phyloP scores from a whole-genome alignment of 2,797 vertebrate species.

The Sebastes diploproa region DNA sequence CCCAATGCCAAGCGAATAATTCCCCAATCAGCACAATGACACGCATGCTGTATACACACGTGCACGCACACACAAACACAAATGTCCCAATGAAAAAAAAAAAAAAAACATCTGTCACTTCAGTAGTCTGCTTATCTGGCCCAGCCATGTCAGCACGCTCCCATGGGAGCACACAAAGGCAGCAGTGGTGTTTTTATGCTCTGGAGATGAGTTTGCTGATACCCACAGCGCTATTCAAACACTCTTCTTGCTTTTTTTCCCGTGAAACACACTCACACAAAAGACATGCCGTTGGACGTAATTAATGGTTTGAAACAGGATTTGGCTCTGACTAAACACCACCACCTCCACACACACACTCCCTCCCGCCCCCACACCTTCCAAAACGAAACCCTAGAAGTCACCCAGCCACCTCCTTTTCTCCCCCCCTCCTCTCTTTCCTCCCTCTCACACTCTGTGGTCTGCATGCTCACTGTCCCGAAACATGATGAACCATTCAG shows the following conservation, averaged over 20 bases:
- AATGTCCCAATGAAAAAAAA: background rate
- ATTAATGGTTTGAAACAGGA: conserved; percentile 75
- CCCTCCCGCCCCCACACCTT: conserved; percentile 13
- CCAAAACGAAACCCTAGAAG: conserved; percentile 33
- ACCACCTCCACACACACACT: background rate
- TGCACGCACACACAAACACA: background rate
- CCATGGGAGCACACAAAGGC: conserved; percentile 54
- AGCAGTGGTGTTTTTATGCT: conserved; percentile 53
- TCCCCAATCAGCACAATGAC: conserved; percentile 50
- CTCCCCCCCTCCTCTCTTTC: background rate
- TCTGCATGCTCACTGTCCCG: conserved; percentile 85
- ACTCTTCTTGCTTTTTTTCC: conserved; percentile 53
- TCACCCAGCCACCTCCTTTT: conserved; percentile 14
- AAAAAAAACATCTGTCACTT: conserved; percentile 61
- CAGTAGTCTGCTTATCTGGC: conserved; percentile 72
- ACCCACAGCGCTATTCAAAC: conserved; percentile 73
- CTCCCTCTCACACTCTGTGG: conserved; percentile 76
- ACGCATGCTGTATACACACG: background rate
- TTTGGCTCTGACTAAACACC: conserved; percentile 36
- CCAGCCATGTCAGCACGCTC: conserved; percentile 59
- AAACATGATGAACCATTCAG: conserved; percentile 88
- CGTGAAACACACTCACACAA: conserved; percentile 64
- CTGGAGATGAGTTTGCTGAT: conserved; percentile 64
- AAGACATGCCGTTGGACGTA: conserved; percentile 78
- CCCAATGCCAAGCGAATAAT: conserved; percentile 52